Evolutionary conservation across 64 coral and sea anemone genomes (phyloP), one percentile per base, ranked within the genome.

Genomic region (Platygyra sinensis): DNA sequence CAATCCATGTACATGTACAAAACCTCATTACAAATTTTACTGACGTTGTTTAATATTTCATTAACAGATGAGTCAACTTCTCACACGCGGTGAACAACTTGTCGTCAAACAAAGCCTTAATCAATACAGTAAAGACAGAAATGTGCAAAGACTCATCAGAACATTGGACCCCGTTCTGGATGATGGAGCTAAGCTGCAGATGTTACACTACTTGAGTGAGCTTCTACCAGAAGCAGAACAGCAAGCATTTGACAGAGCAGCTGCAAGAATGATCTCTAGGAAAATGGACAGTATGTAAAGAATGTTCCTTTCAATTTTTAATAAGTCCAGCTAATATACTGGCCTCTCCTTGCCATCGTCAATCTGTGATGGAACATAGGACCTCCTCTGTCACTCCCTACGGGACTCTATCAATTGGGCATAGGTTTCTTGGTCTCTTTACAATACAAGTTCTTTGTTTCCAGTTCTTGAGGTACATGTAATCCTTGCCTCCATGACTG

Each of bases 31-130:
- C 8, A 69, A 79, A 27, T 24, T 17, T 38, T 28, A 15, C 1
- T 87, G 30, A 2, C 67, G 30, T 36, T 16, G 38, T 39, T 39
- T 39, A 39, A n/a, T n/a, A n/a, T 39, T 39, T 12, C 30, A 32
- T 64, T 22, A 28, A 55, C 33, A 99, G 97, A 99, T 99, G 94
- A 94, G 87, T 27, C 97, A 77, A 30, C 74, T 99, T 31, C 92
- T 99, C n/a, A 99, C 97, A 49, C 86, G 84, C 67, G 97, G 97
- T 54, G 97, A 99, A 86, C 97, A 99, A 78, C 73, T 95, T 17
- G 90, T 95, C 2, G 62, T 99, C 16, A 99, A 95, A 79, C 97
- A 99, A 87, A 89, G 94, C 29, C 89, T 99, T 49, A 87, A 88
- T 32, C 83, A 89, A 33, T 99, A 99, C 76, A 91, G 84, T 13